Evolutionary conservation across 2,888 invertebrate genomes (phyloP), one percentile per base, ranked within the genome.

Genomic region (Drosophila gaucha): DNA sequence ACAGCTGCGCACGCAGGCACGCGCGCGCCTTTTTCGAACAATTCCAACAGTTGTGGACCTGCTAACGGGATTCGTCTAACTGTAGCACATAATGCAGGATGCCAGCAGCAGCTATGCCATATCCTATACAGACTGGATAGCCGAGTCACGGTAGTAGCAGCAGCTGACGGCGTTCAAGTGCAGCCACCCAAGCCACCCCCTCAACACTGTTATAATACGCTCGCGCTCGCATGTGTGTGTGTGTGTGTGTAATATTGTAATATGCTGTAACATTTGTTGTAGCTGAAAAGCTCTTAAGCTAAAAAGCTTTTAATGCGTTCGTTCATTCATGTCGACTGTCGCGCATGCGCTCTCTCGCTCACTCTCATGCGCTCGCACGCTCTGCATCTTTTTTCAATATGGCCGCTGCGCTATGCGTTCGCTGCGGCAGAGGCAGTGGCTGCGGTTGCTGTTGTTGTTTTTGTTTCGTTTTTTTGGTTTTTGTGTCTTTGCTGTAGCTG

Each of bases 51-150:
- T 35, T 26, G 49, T 49, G 49, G 14, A 18, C n/a, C 38, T 33
- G 46, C 14, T 49, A 55, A 65, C 41, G 24, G 36, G 24, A 52
- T 35, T 43, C 49, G 57, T 43, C 30, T 24, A 4, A 38, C n/a
- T 30, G 5, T 57, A 8, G 2, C 67, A 55, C 74, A 75, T 14
- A 33, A 91, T 92, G 92, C 80, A 80, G 84, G 92, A 92, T 90
- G 90, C 90, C 69, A 90, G 89, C 64, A 89, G 89, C 80, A 89
- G 90, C 72, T 92, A 90, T 82, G 90, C 91, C 65, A 86, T 92
- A 71, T 91, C 91, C 82, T 92, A 92, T 73, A 89, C 91, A 74
- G 91, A 91, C 79, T 92, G 92, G 92, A 90, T 91, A 69, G 88
- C 90, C 64, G 92, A 92, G 69, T 89, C 90, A 87, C 91, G 91